Evolutionary conservation across 2,113 vertebrate genomes (phyloP), one percentile per base, ranked within the genome.

Genomic region (Gnathonemus longibarbis): DNA sequence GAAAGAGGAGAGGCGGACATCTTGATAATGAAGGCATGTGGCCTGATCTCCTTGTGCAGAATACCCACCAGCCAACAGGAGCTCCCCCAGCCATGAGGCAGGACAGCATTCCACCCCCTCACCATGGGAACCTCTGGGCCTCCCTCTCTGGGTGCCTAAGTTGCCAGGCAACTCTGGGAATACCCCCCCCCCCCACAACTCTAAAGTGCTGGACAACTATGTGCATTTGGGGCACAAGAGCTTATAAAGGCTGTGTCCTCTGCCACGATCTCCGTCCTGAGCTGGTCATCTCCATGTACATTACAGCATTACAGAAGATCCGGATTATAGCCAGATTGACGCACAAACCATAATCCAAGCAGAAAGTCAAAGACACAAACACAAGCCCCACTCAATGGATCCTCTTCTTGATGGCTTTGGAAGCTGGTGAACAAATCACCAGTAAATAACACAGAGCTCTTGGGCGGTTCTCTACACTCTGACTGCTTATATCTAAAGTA

Each of bases 81-180:
- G 91, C 92, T 93, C 93, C 93, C 94, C 93, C 91, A 93, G 91
- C 89, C 58, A 90, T 92, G 89, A 92, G 87, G 84, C 92, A 91
- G 94, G 93, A 91, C 88, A 27, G 66, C 94, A 95, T 95, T 95
- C 91, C 84, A 58, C 89, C 86, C 11, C 35, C 88, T 95, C 92
- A 70, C 95, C 90, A 74, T 93, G 94, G 95, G 89, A 93, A 96
- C 94, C 89, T 89, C 85, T 66, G 92, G 89, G 89, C 91, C 89
- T 88, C n/a, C 49, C 17, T 58, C 35, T 27, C 39, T 39, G 45
- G 88, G 3, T 19, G 24, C 88, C 50, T n/a, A 39, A 9, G 31
- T 58, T 88, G 8, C 86, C 86, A 52, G 35, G 52, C 52, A 56
- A 88, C 86, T 52, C 70, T 62, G 39, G 31, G 19, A 53, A 53